Evolutionary conservation across 2,113 vertebrate species (phyloP).

Genomic region (Lampris incognitus): DNA sequence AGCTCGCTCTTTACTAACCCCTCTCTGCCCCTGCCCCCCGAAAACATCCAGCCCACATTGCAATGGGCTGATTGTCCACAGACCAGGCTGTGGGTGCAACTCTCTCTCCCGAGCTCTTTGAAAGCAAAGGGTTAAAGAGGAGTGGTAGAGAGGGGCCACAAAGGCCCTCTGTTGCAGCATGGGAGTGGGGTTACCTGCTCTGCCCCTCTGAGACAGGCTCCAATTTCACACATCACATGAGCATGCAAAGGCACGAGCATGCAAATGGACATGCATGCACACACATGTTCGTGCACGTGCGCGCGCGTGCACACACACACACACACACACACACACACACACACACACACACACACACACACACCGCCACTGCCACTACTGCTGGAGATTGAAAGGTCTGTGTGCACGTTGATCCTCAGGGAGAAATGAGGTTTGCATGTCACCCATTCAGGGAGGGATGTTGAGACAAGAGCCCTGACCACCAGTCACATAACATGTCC

Average conservation of each 20-base stretch:
- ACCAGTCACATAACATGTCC: slow-evolving; percentile 43
- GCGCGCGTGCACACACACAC: background rate
- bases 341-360: slow-evolving; percentile 7
- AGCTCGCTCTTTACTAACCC: slow-evolving; percentile 49
- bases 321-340: slow-evolving; percentile 37
- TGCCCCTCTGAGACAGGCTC: slow-evolving; percentile 56
- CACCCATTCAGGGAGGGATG: slow-evolving; percentile 55
- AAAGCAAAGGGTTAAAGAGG: slow-evolving; percentile 49
- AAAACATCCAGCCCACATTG: slow-evolving; percentile 49
- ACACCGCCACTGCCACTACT: slow-evolving; percentile 19
- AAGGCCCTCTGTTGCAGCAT: slow-evolving; percentile 77
- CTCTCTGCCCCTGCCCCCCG: slow-evolving; percentile 41
- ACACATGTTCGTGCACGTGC: background rate
- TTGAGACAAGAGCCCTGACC: slow-evolving; percentile 54
- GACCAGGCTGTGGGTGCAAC: slow-evolving; percentile 45
- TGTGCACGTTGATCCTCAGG: slow-evolving; percentile 32
- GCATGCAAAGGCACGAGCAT: slow-evolving; percentile 47
- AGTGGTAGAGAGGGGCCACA: slow-evolving; percentile 65
- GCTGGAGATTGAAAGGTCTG: slow-evolving; percentile 13
- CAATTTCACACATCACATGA: slow-evolving; percentile 72
- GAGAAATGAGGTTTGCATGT: slow-evolving; percentile 65
- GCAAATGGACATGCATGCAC: background rate
- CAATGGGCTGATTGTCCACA: slow-evolving; percentile 72
- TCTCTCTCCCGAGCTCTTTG: slow-evolving; percentile 57
- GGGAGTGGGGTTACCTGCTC: slow-evolving; percentile 76